Percentiles rank a stretch among this genome's conserved stretches.
Conservation (phyloP, 1,140 invertebrate genomes). For the Lasaia peninsularis region DNA sequence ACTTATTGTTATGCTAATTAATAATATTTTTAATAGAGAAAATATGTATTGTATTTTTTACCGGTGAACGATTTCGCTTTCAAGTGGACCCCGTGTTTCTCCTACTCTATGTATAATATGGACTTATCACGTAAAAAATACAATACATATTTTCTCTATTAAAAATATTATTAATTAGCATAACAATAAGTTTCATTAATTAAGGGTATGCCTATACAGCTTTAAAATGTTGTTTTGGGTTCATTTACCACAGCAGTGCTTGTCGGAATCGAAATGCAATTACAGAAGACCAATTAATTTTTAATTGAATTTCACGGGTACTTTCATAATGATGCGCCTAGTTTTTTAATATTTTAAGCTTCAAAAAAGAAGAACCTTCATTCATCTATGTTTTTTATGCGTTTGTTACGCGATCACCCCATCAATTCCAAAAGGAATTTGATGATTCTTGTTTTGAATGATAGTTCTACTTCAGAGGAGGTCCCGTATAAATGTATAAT, state of each 20-base stretch:
- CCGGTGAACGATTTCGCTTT: no score
- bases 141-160: not conserved
- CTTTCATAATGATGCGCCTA: not conserved
- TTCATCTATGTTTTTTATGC: no score
- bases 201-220: not conserved
- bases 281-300: constrained; percentile 4
- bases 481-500: no score
- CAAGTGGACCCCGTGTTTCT: no score
- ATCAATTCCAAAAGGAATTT: no score
- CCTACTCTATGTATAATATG: no score
- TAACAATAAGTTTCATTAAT: not conserved
- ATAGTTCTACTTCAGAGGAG: no score
- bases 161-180: not conserved
- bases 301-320: constrained; percentile 4
- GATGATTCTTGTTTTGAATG: no score
- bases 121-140: no score
- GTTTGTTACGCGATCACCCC: no score
- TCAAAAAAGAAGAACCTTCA: no score
- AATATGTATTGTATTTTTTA: no score
- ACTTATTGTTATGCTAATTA: not conserved
- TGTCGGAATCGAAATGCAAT: constrained; percentile 7
- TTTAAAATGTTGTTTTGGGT: constrained; percentile 1
- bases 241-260: not conserved
- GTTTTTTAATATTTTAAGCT: not conserved
- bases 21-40: not conserved